Conservation (phyloP, 2,888 invertebrate species). For the Tyria jacobaeae region DNA sequence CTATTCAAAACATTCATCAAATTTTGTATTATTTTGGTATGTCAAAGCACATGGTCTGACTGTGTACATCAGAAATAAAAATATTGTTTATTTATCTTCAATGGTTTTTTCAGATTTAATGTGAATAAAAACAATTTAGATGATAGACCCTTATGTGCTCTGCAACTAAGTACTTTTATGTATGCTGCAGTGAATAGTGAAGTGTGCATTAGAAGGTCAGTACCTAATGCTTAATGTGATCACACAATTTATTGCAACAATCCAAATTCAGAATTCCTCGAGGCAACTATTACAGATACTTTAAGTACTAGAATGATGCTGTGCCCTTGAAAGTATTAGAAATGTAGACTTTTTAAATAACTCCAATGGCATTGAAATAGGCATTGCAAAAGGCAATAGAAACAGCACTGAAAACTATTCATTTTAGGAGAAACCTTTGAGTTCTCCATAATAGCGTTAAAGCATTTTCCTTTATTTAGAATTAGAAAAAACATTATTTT, state of each 20-base stretch:
- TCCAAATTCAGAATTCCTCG: neutral
- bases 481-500: too few species aligned
- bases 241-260: neutral
- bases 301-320: too few species aligned
- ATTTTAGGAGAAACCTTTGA: too few species aligned
- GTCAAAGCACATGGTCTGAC: neutral
- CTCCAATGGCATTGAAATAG: too few species aligned
- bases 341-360: too few species aligned
- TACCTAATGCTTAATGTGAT: slow-evolving; percentile 11
- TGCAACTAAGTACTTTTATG: slow-evolving; percentile 96
- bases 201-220: slow-evolving; percentile 92
- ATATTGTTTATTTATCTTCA: too few species aligned
- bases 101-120: slow-evolving; percentile 89
- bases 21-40: neutral
- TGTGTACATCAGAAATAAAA: neutral
- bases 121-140: slow-evolving; percentile 88
- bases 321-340: too few species aligned
- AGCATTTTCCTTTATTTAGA: too few species aligned
- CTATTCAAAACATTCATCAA: neutral
- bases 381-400: too few species aligned
- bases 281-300: too few species aligned
- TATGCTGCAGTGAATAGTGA: slow-evolving; percentile 94
- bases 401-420: too few species aligned
- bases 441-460: too few species aligned
- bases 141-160: slow-evolving; percentile 93